These are phyloP conservation scores for Protaetia brevitarsis DNA, from an alignment of 1,140 invertebrate species.

Conservation along the genomic window DNA sequence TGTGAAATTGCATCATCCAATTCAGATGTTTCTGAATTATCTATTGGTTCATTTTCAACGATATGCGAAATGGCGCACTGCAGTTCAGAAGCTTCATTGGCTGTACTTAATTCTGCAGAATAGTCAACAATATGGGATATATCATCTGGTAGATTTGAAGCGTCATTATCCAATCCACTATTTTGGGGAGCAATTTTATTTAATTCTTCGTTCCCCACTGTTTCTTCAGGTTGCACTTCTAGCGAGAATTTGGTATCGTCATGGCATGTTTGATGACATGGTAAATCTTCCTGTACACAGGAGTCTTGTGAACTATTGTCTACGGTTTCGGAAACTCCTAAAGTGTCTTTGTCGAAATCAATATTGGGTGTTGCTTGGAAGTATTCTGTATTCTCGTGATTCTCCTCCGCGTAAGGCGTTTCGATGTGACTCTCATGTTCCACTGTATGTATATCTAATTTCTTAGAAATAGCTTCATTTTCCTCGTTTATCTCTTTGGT, in stretches of 20 bases:
- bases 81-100: not conserved
- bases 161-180: not conserved
- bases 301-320: too few species aligned
- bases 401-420: too few species aligned
- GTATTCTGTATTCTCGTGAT: too few species aligned
- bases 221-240: not conserved
- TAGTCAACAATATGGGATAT: not conserved
- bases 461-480: too few species aligned
- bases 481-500: too few species aligned
- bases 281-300: not conserved
- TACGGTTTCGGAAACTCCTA: too few species aligned
- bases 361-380: too few species aligned
- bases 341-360: too few species aligned
- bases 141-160: not conserved
- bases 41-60: not conserved
- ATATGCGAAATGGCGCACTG: constrained; percentile 1
- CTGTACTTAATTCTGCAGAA: not conserved
- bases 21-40: not conserved
- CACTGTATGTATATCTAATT: too few species aligned
- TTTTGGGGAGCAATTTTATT: not conserved
- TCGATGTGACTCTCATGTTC: too few species aligned
- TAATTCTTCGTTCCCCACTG: not conserved
- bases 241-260: not conserved
- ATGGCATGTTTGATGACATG: not conserved
- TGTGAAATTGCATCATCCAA: not conserved